Base-by-base conservation (phyloP, 2,888 invertebrate species). In the Desoria tigrina region DNA sequence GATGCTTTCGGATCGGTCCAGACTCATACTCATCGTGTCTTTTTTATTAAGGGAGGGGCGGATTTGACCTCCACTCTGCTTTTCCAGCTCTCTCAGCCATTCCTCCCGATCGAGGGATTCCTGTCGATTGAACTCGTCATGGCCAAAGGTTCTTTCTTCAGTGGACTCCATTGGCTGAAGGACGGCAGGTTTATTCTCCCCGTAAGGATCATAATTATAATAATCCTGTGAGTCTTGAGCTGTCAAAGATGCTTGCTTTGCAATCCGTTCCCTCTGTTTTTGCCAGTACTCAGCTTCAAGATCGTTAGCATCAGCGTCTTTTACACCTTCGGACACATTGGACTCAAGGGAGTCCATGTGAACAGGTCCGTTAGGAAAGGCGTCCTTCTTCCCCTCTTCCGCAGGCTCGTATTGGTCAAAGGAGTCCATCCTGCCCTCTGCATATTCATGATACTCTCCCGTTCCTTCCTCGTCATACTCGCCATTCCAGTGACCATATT, bases 281-380 rank as follows among this genome's bases (percentile, higher is more conserved):
- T 74, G 72, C 76, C 76, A 75, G 57, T 76, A 76, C 61, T 76
- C 73, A 50, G 76, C 74, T 64, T 76, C 76, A 55, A 75, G 72
- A 49, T 74, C 68, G 45, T 72, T 62, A 42, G 72, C 70, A 23
- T 76, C 76, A 18, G 69, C 64, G 54, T 76, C 76, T 54, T 61
- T 37, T 21, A 21, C 58, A 1, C 61, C 69, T 42, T 76, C 76
- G 4, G 74, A 74, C 16, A 70, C 70, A 58, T 74, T 74, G 14
- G 74, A 74, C 49, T 75, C 76, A 0, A 76, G 39, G 1, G 76
- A 76, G 50, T 76, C 76, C 76, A 76, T 76, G 42, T 76, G 76
- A 26, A 75, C 74, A 18, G 75, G 74, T 7, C 75, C 76, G 37
- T 60, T 63, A 11, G 65, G 51, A 39, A 61, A 62, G 26, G 61